These are phyloP conservation scores for Reticulitermes speratus DNA, from an alignment of 1,140 invertebrate genomes.

Conservation along the genomic window DNA sequence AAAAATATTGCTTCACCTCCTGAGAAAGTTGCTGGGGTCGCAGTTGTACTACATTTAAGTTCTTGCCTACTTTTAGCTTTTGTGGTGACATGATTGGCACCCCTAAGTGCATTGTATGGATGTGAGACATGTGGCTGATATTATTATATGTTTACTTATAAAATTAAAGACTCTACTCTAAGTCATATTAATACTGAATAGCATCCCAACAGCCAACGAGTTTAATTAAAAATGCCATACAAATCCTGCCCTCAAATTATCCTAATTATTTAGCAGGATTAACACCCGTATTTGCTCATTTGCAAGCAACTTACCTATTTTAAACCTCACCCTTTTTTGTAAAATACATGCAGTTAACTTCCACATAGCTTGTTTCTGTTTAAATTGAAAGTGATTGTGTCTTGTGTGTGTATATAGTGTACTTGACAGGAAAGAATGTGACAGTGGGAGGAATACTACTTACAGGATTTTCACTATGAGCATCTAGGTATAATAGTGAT, in stretches of 20 bases:
- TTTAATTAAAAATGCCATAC: not conserved
- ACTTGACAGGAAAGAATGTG: slow-evolving; percentile 3
- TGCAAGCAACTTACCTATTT: not conserved
- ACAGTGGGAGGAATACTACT: not conserved
- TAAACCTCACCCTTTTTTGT: not conserved
- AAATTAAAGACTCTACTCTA: not conserved
- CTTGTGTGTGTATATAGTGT: not conserved
- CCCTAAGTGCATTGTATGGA: not conserved
- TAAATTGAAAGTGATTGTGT: not conserved
- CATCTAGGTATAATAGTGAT: not conserved
- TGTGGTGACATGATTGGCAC: not conserved
- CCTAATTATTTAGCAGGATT: not conserved
- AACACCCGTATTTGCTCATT: not conserved
- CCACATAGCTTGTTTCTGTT: not conserved
- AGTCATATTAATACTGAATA: not conserved
- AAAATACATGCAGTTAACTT: not conserved
- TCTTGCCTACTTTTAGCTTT: not conserved
- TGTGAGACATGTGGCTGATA: not conserved
- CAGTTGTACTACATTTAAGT: no score
- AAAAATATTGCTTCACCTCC: no score
- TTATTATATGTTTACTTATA: not conserved
- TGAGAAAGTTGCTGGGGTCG: no score
- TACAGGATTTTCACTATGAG: not conserved
- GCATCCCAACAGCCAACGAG: not conserved
- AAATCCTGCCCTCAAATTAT: not conserved